Evolutionary conservation across 2,113 vertebrate genomes (phyloP).

Genomic region (Sialia sialis): DNA sequence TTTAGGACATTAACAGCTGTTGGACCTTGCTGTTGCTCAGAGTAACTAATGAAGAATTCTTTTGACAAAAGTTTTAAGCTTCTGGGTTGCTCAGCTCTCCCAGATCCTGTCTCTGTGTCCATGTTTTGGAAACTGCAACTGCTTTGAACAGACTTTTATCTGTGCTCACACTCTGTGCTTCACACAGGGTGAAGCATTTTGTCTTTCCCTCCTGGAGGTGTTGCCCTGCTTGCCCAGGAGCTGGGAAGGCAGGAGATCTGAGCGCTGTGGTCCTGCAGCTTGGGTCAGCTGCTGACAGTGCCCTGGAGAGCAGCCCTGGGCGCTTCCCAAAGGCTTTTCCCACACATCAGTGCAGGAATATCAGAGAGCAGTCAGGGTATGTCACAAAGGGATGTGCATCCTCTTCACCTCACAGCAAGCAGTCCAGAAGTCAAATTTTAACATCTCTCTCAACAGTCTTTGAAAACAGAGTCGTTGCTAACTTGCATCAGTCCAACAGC

Average conservation of each 20-base stretch:
- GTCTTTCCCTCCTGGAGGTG: background rate
- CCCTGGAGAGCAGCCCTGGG: background rate
- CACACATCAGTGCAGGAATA: accelerated
- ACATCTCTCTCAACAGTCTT: background rate
- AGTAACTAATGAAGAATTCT: background rate
- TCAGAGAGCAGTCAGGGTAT: background rate
- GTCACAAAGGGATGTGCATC: background rate
- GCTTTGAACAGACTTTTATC: background rate
- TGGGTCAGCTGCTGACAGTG: background rate
- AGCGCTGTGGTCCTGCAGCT: background rate
- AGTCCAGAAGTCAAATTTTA: background rate
- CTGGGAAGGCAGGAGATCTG: background rate
- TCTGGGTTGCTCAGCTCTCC: background rate
- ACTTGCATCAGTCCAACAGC: background rate
- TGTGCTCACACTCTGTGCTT: accelerated
- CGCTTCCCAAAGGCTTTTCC: background rate
- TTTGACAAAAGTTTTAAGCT: background rate
- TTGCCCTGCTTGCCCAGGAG: background rate
- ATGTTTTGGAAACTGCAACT: background rate
- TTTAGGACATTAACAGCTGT: background rate
- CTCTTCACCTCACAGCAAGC: background rate
- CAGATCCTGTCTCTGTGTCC: background rate
- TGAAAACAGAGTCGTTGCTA: background rate
- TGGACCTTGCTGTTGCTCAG: background rate
- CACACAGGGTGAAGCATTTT: background rate